These are phyloP conservation scores for Microcebus lehilahytsara DNA, from an alignment of 2,113 vertebrate genomes.

Conservation along the genomic window DNA sequence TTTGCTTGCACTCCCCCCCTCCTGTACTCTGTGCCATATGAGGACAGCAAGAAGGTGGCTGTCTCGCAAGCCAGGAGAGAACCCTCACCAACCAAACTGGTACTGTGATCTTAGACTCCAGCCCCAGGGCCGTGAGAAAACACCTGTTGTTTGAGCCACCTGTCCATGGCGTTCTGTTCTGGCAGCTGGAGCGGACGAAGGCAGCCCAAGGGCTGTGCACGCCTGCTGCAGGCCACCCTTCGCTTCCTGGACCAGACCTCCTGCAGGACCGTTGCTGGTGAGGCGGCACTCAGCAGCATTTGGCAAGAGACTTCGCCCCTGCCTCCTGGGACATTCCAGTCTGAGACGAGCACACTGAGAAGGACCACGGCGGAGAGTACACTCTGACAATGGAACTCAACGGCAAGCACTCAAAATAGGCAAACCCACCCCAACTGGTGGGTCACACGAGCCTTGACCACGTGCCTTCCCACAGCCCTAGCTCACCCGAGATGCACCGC, in stretches of 20 bases:
- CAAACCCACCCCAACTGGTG: rapidly evolving
- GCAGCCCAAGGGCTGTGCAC: background rate
- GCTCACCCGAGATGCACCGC: background rate
- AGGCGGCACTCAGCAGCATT: background rate
- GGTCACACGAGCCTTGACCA: rapidly evolving
- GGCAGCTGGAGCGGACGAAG: background rate
- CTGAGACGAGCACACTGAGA: background rate
- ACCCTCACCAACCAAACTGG: background rate
- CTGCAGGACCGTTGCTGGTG: background rate
- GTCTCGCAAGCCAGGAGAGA: background rate
- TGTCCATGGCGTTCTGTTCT: background rate
- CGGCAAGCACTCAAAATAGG: background rate
- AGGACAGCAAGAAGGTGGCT: background rate
- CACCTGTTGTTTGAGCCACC: background rate
- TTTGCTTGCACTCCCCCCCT: background rate
- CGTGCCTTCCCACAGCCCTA: background rate
- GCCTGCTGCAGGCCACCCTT: background rate
- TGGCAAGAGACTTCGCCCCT: background rate
- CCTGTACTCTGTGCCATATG: background rate
- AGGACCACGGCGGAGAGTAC: background rate
- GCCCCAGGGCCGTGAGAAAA: background rate
- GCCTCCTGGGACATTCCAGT: background rate
- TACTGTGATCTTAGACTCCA: background rate
- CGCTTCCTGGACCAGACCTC: background rate
- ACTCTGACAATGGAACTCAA: background rate